These are phyloP conservation scores for Physocephala rufipes DNA, from an alignment of 2,888 invertebrate genomes.

Conservation along the genomic window DNA sequence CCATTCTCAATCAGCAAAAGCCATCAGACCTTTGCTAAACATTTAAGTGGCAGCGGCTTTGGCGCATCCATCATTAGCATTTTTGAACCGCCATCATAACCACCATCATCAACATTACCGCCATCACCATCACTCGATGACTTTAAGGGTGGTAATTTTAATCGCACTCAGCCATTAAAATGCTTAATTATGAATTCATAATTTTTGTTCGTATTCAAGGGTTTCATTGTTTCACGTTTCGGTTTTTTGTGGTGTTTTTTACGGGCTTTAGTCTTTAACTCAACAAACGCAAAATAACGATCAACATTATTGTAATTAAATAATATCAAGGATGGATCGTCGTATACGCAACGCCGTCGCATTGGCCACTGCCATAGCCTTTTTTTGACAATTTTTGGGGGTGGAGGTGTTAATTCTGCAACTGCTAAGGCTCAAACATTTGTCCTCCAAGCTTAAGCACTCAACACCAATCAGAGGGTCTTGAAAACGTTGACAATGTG, in stretches of 20 bases:
- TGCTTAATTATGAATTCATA: slow-evolving; percentile 35
- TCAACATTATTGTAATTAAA: slow-evolving; percentile 26
- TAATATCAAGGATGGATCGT: not conserved
- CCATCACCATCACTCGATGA: slow-evolving; percentile 23
- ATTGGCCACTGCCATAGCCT: too few relatives aligned
- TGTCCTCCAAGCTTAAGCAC: too few relatives aligned
- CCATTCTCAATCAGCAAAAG: too few relatives aligned
- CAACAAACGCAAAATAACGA: not conserved
- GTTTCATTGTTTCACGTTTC: too few relatives aligned
- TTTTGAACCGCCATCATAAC: slow-evolving; percentile 20
- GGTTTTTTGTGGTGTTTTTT: not conserved
- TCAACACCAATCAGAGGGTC: too few relatives aligned
- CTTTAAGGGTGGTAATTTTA: slow-evolving; percentile 35
- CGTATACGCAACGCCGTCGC: not conserved
- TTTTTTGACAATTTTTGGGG: too few relatives aligned
- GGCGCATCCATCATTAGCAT: slow-evolving; percentile 34
- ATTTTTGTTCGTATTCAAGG: slow-evolving; percentile 20
- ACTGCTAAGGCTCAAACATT: too few relatives aligned
- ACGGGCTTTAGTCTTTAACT: slow-evolving; percentile 10
- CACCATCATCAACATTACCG: slow-evolving; percentile 34
- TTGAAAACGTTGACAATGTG: too few relatives aligned
- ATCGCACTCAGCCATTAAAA: slow-evolving; percentile 37
- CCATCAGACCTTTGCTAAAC: slow-evolving; percentile 19
- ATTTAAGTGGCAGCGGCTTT: slow-evolving; percentile 11
- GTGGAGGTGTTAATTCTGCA: too few relatives aligned